phyloP scores from a whole-genome alignment of 37 sponge, comb jelly and placozoan genomes.

The Tethya wilhelma region DNA sequence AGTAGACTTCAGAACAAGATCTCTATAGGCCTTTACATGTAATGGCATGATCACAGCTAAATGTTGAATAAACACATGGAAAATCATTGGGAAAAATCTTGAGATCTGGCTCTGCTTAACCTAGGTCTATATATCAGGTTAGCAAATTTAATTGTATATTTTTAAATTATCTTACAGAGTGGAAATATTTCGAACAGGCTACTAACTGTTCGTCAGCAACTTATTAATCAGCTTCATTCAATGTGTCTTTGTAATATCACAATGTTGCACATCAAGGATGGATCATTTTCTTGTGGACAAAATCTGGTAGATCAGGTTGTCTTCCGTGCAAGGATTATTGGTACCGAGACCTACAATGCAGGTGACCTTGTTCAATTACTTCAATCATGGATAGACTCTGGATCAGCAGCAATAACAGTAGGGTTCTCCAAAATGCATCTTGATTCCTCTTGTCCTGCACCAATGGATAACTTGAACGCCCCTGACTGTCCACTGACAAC shows the following conservation, averaged over 20 bases:
- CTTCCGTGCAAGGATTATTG: constrained; percentile 35
- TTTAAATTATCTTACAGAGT: too few relatives aligned
- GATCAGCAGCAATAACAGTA: background rate
- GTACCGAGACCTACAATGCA: constrained; percentile 13
- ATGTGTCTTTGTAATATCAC: constrained; percentile 23
- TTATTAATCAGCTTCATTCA: background rate
- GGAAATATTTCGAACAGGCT: too few relatives aligned
- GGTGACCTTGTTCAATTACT: constrained; percentile 11
- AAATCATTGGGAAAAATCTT: too few relatives aligned
- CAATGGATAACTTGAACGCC: constrained; percentile 3
- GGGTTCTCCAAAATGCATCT: background rate
- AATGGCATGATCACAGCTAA: too few relatives aligned
- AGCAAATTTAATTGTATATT: too few relatives aligned
- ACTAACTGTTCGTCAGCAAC: too few relatives aligned
- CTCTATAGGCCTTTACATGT: too few relatives aligned
- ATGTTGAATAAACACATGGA: too few relatives aligned
- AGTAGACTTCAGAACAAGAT: too few relatives aligned
- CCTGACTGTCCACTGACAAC: constrained; percentile 23
- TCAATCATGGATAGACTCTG: constrained; percentile 26
- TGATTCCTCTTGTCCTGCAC: constrained; percentile 19
- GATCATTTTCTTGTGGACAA: constrained; percentile 16
- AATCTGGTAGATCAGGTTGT: constrained; percentile 20
- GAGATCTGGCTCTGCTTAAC: too few relatives aligned
- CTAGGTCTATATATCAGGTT: too few relatives aligned
- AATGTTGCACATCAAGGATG: background rate